Evolutionary conservation across 2,113 vertebrate species (phyloP).

Genomic region (Polypterus bichir): DNA sequence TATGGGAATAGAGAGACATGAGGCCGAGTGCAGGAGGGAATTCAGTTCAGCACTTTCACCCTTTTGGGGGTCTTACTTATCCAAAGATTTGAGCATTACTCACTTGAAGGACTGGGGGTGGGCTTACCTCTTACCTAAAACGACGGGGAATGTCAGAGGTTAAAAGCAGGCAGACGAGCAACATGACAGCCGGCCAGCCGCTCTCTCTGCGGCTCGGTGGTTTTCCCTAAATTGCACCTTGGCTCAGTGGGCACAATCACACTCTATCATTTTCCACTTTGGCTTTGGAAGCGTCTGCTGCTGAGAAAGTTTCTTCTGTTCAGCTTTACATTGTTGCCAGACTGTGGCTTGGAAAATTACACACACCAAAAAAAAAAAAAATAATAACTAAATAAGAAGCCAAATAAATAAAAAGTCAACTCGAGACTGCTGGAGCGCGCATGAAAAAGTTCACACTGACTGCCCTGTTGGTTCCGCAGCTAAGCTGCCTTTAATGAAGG

Average conservation of each 20-base stretch:
- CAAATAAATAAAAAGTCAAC: constrained; percentile 25
- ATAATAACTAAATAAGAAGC: not conserved
- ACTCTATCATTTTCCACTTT: not conserved
- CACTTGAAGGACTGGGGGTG: too few species aligned
- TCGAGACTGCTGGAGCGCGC: constrained; percentile 31
- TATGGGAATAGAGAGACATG: too few species aligned
- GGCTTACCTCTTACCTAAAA: too few species aligned
- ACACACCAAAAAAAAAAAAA: not conserved
- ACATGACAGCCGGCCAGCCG: too few species aligned
- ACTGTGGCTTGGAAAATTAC: constrained; percentile 1
- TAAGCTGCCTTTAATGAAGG: constrained; percentile 62
- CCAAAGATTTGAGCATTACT: too few species aligned
- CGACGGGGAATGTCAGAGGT: too few species aligned
- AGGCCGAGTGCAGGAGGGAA: too few species aligned
- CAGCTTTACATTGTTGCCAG: constrained; percentile 1
- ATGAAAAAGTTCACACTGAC: constrained; percentile 51
- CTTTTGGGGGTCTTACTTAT: too few species aligned
- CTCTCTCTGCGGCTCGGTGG: not conserved
- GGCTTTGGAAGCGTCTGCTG: not conserved
- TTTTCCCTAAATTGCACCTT: not conserved
- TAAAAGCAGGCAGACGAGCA: too few species aligned
- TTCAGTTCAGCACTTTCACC: too few species aligned
- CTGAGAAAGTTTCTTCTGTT: not conserved
- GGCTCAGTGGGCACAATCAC: not conserved
- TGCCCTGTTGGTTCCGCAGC: constrained; percentile 41